phyloP scores from a whole-genome alignment of 2,113 vertebrate genomes.

The Oncorhynchus masou region DNA sequence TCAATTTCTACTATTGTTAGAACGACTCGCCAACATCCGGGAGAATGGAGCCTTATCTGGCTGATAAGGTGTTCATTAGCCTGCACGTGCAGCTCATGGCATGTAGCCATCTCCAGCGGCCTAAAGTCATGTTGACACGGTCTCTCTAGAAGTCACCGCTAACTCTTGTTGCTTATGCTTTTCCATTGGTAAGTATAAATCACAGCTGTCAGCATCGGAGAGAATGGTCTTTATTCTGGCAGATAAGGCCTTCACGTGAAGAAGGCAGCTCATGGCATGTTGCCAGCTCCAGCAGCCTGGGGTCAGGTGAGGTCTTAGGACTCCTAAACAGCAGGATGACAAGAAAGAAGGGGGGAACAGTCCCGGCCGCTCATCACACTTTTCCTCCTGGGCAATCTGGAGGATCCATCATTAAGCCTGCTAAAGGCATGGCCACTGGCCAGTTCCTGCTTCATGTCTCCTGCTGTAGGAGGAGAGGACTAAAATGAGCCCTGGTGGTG shows the following conservation, averaged over 20 bases:
- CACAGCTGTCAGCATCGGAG: neutral
- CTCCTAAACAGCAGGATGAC: neutral
- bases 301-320: neutral
- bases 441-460: neutral
- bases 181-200: neutral
- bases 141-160: too few relatives aligned
- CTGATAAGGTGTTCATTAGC: neutral
- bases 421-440: neutral
- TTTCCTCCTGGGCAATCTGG: conserved; percentile 22
- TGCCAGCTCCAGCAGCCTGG: neutral
- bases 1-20: too few relatives aligned
- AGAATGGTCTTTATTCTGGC: neutral
- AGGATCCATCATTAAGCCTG: conserved; percentile 37
- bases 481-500: neutral
- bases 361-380: conserved; percentile 26
- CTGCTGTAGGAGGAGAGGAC: neutral
- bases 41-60: neutral
- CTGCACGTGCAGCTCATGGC: neutral
- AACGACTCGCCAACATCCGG: neutral
- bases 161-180: neutral
- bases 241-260: neutral
- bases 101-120: neutral
- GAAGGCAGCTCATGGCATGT: neutral
- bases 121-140: neutral
- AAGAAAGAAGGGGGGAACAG: neutral